Base-by-base conservation (phyloP, 1,140 invertebrate species). In the Hycleus cichorii region DNA sequence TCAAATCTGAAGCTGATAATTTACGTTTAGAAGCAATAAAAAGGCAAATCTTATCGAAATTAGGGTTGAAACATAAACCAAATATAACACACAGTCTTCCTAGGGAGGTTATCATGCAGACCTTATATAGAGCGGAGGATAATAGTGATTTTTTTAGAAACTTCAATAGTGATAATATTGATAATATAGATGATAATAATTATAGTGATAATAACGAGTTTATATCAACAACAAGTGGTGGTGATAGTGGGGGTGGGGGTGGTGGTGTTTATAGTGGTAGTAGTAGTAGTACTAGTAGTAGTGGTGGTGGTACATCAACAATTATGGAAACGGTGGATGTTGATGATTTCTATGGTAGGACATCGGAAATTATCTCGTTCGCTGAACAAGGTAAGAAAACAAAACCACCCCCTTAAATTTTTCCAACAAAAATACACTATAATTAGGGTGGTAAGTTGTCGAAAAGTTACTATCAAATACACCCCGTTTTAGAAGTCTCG, bases 341-440 rank as follows among this genome's bases (percentile, higher is more conserved):
- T 10, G 87, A 89, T 66, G 87, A 89, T 64, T 89, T 86, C 68
- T 88, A 87, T 72, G 88, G 84, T 8, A 82, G 83, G 58, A 89
- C 88, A 4, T 86, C 86, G 25, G 88, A 90, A 74, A 89, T 91
- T 65, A 89, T 90, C 64, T 84, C 86, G 9, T 91, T 91, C 69
- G 87, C 87, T 4, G 88, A 90, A 71, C 83, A 83, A 75, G 88
- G 88, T 89, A 76, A 81, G 32, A 32, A 32, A 32, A 32, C 7
- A 32, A 4, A 32, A 3, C 32, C 32, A 32, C 4, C 32, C 32
- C 18, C 18, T 18, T 18, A 18, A 18, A 18, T 1, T 18, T 18
- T 18, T 18, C 18, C 18, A 18, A 18, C 18, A 18, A 18, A 18
- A 18, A 18, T 18, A 18, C 18, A 18, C 18, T 18, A 18, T 18